Evolutionary conservation across 2,797 vertebrate genomes (phyloP), one percentile per base, ranked within the genome.

Genomic region (Macrochelys suwanniensis): DNA sequence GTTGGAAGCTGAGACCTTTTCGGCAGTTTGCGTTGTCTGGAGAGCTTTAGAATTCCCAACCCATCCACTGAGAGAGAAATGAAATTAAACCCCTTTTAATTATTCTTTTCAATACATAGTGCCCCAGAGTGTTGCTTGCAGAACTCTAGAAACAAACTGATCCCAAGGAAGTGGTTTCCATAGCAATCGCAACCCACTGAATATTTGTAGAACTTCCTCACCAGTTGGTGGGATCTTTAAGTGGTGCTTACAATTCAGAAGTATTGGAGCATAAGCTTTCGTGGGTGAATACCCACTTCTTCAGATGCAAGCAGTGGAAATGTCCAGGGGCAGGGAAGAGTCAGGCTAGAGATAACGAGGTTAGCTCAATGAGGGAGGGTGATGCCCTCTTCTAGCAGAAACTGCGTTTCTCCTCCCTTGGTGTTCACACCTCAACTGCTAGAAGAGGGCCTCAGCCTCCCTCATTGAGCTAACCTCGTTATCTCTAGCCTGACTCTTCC

Each of bases 181-280:
- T 88, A 84, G 95, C 81, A 93, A 93, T 88, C 88, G 26, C 88
- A 96, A 96, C 89, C 88, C 89, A 88, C 61, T 31, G 95, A 91
- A 95, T 96, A 85, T 84, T 89, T 87, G 81, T 93, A 90, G 96
- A 96, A 89, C 89, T 90, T 95, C 95, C 95, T 96, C 95, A 95
- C 89, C 79, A 87, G 17, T 95, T 92, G 89, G 93, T 79, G 83
- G 95, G 82, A 93, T 89, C 87, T 82, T 84, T 85, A 94, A 97
- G 94, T 54, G 85, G 89, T 71, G 91, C 93, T 96, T 79, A 9
- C 0, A 93, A 93, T 87, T 93, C 80, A 86, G 89, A 42, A 3
- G 37, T 42, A 42, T 42, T 42, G 37, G 37, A 42, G 37, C 37
- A 42, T 42, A 42, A 42, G 37, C 37, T 42, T 42, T 42, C 37